These are phyloP conservation scores for Carassius carassius DNA, from an alignment of 2,113 vertebrate genomes.

Conservation along the genomic window DNA sequence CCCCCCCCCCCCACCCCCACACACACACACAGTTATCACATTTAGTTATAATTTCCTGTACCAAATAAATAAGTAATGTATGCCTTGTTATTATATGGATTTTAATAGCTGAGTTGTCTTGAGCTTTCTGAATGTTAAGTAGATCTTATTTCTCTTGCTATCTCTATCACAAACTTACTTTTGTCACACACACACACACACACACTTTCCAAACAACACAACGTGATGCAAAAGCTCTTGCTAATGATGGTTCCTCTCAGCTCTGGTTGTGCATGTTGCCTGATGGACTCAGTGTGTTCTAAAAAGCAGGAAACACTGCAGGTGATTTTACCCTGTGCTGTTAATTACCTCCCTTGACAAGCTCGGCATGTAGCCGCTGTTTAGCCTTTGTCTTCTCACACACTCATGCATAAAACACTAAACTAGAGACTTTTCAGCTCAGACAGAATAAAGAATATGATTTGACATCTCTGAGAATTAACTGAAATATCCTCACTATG, in stretches of 20 bases:
- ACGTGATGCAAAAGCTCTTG: not conserved
- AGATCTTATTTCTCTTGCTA: not conserved
- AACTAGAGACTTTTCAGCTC: constrained; percentile 9
- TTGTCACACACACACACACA: not conserved
- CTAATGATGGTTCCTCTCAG: constrained; percentile 17
- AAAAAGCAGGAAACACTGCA: constrained; percentile 14
- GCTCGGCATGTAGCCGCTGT: not conserved
- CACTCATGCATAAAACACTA: constrained; percentile 37
- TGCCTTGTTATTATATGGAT: not conserved
- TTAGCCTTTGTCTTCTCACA: constrained; percentile 26
- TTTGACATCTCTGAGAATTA: constrained; percentile 17
- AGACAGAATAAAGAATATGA: constrained; percentile 5
- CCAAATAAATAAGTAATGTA: not conserved
- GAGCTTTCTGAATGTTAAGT: constrained; percentile 1
- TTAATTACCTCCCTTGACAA: constrained; percentile 37
- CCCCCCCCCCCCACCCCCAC: too few relatives aligned
- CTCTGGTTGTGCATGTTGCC: not conserved
- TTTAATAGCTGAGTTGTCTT: not conserved
- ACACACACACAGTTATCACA: too few relatives aligned
- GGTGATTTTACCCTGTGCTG: constrained; percentile 6
- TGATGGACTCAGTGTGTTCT: constrained; percentile 9
- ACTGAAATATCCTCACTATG: not conserved
- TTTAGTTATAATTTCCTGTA: not conserved
- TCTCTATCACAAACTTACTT: not conserved
- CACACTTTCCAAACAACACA: not conserved